phyloP scores from a whole-genome alignment of 1,140 invertebrate genomes.

The Pemphigus obesinymphae region DNA sequence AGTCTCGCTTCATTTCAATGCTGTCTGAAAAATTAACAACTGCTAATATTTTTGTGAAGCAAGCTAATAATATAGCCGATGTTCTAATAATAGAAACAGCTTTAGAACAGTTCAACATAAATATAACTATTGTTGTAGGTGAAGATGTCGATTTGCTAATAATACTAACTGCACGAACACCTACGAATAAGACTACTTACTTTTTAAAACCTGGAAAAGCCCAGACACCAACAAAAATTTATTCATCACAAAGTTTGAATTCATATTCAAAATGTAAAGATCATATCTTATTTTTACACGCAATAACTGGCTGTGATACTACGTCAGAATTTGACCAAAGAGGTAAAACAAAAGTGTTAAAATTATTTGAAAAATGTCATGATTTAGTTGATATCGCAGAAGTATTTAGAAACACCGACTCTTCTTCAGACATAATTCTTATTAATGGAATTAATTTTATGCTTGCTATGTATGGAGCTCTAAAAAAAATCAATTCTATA shows the following conservation, averaged over 20 bases:
- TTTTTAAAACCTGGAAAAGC: no score
- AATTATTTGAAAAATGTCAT: conserved; percentile 7
- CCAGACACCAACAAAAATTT: no score
- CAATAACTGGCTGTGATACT: conserved; percentile 16
- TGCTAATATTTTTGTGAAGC: neutral
- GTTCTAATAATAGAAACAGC: neutral
- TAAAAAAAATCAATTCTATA: neutral
- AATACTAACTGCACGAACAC: neutral
- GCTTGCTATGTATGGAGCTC: neutral
- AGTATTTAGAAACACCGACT: neutral
- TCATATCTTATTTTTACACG: conserved; percentile 9
- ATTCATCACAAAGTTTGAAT: no score
- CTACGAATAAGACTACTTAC: neutral
- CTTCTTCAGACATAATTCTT: neutral
- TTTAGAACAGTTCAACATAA: neutral
- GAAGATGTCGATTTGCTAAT: neutral
- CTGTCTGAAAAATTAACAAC: neutral
- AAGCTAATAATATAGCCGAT: neutral
- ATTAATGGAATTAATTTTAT: neutral
- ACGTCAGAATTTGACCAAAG: neutral
- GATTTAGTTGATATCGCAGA: conserved; percentile 2
- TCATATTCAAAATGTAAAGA: no score
- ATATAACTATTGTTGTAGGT: neutral
- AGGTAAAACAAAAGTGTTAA: conserved; percentile 5
- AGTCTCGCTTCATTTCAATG: neutral